Percentiles rank a stretch among this genome's conserved stretches.
Conservation (phyloP, 2,888 invertebrate genomes). For the Cyaniris semiargus region DNA sequence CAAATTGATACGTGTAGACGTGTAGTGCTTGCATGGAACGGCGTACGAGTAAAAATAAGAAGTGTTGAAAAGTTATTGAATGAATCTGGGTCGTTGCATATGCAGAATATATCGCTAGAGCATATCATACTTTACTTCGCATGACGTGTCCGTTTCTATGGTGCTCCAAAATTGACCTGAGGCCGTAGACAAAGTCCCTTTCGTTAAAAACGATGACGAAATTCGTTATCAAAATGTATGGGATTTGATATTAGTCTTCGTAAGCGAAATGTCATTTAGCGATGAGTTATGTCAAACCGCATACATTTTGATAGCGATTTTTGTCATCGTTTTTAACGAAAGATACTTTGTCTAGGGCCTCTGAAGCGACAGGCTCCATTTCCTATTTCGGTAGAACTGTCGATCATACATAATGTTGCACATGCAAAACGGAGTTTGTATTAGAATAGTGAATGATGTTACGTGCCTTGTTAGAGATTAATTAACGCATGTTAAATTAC, state of each 20-base stretch:
- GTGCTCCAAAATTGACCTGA: conserved; percentile 23
- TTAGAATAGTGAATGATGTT: neutral
- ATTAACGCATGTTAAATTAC: neutral
- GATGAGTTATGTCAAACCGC: too few relatives aligned
- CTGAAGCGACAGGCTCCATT: conserved; percentile 23
- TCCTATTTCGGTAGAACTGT: conserved; percentile 18
- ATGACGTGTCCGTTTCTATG: conserved; percentile 30
- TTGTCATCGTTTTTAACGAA: too few relatives aligned
- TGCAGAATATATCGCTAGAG: conserved; percentile 28
- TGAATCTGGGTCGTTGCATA: conserved; percentile 34
- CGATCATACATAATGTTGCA: conserved; percentile 47
- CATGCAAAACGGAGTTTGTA: conserved; percentile 34
- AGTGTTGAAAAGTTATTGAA: conserved; percentile 33
- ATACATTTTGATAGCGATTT: too few relatives aligned
- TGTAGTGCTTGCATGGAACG: conserved; percentile 23
- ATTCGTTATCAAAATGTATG: too few relatives aligned
- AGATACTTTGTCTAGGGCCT: too few relatives aligned
- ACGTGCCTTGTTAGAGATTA: neutral
- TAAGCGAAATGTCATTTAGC: too few relatives aligned
- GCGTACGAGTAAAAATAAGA: conserved; percentile 15
- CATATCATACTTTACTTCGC: conserved; percentile 25
- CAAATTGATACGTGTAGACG: conserved; percentile 19
- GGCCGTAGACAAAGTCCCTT: too few relatives aligned
- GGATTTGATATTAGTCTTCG: too few relatives aligned
- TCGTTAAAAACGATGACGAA: too few relatives aligned